Conservation (phyloP, 2,797 vertebrate genomes). For the Balearica regulorum region DNA sequence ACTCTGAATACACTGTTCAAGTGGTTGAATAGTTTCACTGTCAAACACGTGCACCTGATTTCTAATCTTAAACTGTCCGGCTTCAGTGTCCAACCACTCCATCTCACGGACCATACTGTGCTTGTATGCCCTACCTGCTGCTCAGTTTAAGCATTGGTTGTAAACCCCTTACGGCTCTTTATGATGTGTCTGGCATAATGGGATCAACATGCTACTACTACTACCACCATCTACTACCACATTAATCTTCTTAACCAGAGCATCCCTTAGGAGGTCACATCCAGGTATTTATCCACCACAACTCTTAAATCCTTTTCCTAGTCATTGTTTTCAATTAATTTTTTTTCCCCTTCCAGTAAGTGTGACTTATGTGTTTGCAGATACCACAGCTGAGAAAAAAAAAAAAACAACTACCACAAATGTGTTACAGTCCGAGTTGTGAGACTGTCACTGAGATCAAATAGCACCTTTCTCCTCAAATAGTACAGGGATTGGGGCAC, state of each 20-base stretch:
- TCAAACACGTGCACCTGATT: neutral
- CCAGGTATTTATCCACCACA: neutral
- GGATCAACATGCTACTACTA: neutral
- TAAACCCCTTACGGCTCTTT: conserved; percentile 1
- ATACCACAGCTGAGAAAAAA: neutral
- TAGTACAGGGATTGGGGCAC: neutral
- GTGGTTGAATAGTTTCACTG: neutral
- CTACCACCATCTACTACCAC: neutral
- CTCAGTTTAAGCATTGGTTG: neutral
- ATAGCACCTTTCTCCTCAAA: neutral
- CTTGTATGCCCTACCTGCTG: neutral
- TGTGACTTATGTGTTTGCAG: neutral
- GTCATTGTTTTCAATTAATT: neutral
- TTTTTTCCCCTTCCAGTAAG: neutral
- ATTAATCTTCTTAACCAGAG: conserved; percentile 26
- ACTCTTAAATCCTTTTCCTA: neutral
- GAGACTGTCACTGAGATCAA: neutral
- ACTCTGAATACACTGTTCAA: neutral
- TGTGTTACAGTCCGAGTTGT: neutral
- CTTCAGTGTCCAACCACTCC: neutral
- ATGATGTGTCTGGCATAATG: neutral
- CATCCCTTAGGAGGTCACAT: neutral
- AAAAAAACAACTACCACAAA: neutral
- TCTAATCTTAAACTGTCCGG: neutral
- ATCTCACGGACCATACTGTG: neutral